These are phyloP conservation scores for Drosophila tristis DNA, from an alignment of 1,140 invertebrate species.

Conservation along the genomic window DNA sequence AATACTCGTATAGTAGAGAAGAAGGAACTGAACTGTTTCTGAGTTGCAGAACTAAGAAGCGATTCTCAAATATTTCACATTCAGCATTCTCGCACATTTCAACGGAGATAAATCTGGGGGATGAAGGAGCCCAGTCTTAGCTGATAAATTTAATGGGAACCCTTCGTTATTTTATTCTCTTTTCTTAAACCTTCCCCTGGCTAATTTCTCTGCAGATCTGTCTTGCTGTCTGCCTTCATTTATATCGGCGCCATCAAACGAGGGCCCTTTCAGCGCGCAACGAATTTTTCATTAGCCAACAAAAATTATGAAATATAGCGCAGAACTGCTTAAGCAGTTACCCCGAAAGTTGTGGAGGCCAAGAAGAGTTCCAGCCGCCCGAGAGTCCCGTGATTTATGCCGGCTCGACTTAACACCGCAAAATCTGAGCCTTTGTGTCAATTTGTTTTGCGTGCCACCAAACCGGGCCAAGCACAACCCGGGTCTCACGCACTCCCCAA, in stretches of 20 bases:
- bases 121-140: conserved; percentile 1
- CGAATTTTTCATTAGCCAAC: conserved; percentile 51
- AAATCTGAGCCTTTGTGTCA: conserved; percentile 77
- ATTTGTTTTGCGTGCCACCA: conserved; percentile 71
- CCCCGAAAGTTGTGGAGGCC: conserved; percentile 26
- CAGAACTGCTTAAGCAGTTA: conserved; percentile 43
- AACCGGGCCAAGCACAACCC: conserved; percentile 27
- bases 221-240: conserved; percentile 6
- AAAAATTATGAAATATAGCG: conserved; percentile 55
- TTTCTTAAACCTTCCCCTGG: too few relatives aligned
- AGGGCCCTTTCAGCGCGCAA: conserved; percentile 40
- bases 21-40: too few relatives aligned
- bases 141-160: conserved; percentile 48
- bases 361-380: conserved; percentile 10
- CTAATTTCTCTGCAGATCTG: conserved; percentile 18
- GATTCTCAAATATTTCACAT: too few relatives aligned
- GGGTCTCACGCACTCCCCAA: conserved; percentile 30
- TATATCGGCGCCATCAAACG: conserved; percentile 26
- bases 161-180: conserved; percentile 5
- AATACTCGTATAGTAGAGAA: too few relatives aligned
- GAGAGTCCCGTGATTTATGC: conserved; percentile 67
- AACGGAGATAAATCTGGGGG: too few relatives aligned
- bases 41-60: too few relatives aligned
- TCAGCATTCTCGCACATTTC: too few relatives aligned
- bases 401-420: conserved; percentile 74